A percentile compares a stretch with the other conserved stretches of the same genome.
Conservation (phyloP, 2,888 invertebrate genomes). For the Euproctis similis region DNA sequence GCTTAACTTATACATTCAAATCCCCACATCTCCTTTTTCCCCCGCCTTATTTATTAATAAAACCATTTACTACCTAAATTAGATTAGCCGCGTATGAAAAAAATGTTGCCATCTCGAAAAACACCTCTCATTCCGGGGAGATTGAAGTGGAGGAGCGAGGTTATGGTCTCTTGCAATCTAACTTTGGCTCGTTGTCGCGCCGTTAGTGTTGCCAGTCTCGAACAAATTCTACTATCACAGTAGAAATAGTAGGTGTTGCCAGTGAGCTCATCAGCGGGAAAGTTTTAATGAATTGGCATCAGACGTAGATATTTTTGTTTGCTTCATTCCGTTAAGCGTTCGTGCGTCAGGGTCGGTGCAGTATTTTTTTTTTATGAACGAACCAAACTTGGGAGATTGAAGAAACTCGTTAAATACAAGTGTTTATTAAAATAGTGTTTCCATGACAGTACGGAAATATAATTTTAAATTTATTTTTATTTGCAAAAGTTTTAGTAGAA, state of each 20-base stretch:
- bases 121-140: conserved; percentile 34
- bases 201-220: conserved; percentile 45
- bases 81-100: conserved; percentile 32
- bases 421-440: conserved; percentile 20
- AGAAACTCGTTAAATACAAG: conserved; percentile 11
- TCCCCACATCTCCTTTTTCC: conserved; percentile 20
- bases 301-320: conserved; percentile 32
- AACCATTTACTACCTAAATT: conserved; percentile 32
- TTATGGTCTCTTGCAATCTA: conserved; percentile 53
- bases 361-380: conserved; percentile 27
- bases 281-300: conserved; percentile 63
- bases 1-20: conserved; percentile 23
- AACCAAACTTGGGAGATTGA: conserved; percentile 18
- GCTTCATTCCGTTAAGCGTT: conserved; percentile 27
- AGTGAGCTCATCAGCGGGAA: conserved; percentile 41
- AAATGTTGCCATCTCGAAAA: conserved; percentile 25
- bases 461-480: conserved; percentile 1
- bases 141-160: conserved; percentile 32
- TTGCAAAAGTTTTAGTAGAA: background rate
- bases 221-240: conserved; percentile 32
- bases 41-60: conserved; percentile 37
- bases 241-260: conserved; percentile 41
- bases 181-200: conserved; percentile 56
- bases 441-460: too few species aligned
- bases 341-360: conserved; percentile 27